Evolutionary conservation across 2,113 vertebrate species (phyloP), one percentile per base, ranked within the genome.

Genomic region (Clupea harengus): DNA sequence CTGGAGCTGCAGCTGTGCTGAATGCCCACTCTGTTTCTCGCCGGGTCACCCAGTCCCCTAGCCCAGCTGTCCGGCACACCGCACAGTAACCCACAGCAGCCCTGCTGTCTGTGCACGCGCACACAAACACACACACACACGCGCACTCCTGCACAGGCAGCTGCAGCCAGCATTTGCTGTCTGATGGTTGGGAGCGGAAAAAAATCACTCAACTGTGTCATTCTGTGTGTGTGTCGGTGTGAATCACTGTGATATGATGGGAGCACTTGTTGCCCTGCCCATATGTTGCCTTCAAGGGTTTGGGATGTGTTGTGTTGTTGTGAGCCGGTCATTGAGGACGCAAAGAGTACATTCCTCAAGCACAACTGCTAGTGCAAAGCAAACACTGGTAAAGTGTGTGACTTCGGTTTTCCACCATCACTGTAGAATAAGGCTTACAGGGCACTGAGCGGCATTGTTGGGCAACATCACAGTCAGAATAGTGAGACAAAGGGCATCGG

Each of bases 11-110:
- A 83, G 82, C 81, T 89, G 89, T 84, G 72, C 82, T 85, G 85
- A 91, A 89, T 89, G 89, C 84, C 88, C 89, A 84, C 85, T 88
- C 85, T 88, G 87, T 93, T 92, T 28, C 47, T 25, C 15, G 83
- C 18, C 6, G 67, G 22, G 22, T 25, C 45, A 32, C 28, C 5
- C 64, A 54, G 60, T 80, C n/a, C 13, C 39, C 11, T 72, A 25
- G 22, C 32, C 49, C 47, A 84, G 78, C 84, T 87, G 75, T 83
- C 81, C 39, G 45, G 45, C 64, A 49, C 83, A 10, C 67, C 44
- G 82, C 28, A 5, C 39, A 0, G 9, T 39, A n/a, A 17, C 85
- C 47, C 28, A 50, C 83, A 78, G 22, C 67, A 84, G 83, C 83
- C 39, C 15, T 80, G 67, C 18, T 50, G 83, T 18, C 47, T 8